These are phyloP conservation scores for Megalops atlanticus DNA, from an alignment of 2,113 vertebrate species.

Conservation along the genomic window DNA sequence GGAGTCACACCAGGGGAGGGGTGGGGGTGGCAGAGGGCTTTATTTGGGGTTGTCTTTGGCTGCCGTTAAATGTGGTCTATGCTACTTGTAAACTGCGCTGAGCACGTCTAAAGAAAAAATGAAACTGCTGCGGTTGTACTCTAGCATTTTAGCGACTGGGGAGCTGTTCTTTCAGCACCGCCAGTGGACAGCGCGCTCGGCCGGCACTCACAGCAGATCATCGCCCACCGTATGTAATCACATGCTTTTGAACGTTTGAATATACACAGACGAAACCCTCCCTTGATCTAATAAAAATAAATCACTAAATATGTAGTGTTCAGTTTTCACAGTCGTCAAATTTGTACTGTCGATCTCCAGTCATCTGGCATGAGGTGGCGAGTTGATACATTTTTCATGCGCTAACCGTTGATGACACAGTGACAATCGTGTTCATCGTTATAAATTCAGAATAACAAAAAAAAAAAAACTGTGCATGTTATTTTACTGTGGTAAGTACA, in stretches of 20 bases:
- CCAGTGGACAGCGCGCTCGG: neutral
- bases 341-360: no score
- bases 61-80: neutral
- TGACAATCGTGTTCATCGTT: no score
- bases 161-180: slow-evolving; percentile 6
- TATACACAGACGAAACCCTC: neutral
- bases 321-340: no score
- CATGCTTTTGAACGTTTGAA: neutral
- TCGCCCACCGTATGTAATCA: neutral
- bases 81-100: neutral
- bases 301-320: no score
- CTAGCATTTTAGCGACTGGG: neutral
- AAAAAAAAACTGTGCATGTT: no score
- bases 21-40: no score
- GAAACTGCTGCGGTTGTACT: neutral
- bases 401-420: no score
- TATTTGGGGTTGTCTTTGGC: neutral
- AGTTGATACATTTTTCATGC: no score
- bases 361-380: no score
- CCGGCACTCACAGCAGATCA: neutral
- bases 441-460: no score
- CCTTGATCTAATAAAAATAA: no score
- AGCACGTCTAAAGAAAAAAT: neutral
- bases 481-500: no score
- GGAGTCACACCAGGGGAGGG: neutral